Percentiles rank a stretch among this genome's conserved stretches.
Evolutionary conservation across 2,113 vertebrate genomes (phyloP).

Genomic region (Nematolebias whitei): DNA sequence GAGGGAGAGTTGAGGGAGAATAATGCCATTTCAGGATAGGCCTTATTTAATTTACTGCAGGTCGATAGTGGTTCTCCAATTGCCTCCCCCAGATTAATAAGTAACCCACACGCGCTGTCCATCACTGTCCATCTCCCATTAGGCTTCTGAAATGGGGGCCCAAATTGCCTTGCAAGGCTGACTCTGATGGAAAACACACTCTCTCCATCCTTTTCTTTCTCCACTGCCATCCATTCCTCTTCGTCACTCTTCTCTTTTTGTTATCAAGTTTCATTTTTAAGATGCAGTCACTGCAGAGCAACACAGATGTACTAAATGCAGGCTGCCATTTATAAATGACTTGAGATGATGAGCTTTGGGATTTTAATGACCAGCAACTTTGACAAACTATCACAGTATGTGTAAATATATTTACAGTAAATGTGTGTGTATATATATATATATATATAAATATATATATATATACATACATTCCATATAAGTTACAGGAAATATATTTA

Average conservation of each 20-base stretch:
- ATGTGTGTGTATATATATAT: too few species aligned
- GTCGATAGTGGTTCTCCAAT: slow-evolving; percentile 83
- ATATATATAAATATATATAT: too few species aligned
- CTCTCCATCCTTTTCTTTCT: slow-evolving; percentile 56
- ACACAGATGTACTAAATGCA: slow-evolving; percentile 28
- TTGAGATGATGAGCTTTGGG: slow-evolving; percentile 6
- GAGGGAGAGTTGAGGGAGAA: slow-evolving; percentile 74
- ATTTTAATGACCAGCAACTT: slow-evolving; percentile 13
- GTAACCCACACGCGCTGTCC: slow-evolving; percentile 82
- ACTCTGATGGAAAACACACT: slow-evolving; percentile 77
- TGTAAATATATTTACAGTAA: too few species aligned
- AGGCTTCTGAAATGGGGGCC: slow-evolving; percentile 79
- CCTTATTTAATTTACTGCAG: slow-evolving; percentile 84
- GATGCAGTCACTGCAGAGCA: slow-evolving; percentile 26
- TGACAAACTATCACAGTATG: too few species aligned
- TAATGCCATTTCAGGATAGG: slow-evolving; percentile 81
- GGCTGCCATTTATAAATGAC: slow-evolving; percentile 17
- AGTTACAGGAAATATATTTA: too few species aligned
- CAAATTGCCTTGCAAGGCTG: slow-evolving; percentile 78
- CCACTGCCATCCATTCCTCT: slow-evolving; percentile 38
- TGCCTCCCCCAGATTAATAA: slow-evolving; percentile 84
- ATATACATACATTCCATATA: too few species aligned
- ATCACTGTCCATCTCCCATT: slow-evolving; percentile 85
- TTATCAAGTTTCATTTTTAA: slow-evolving; percentile 54
- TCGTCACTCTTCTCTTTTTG: slow-evolving; percentile 31